These are phyloP conservation scores for Anser brachyrhynchus DNA, from an alignment of 2,113 vertebrate species.

Conservation along the genomic window DNA sequence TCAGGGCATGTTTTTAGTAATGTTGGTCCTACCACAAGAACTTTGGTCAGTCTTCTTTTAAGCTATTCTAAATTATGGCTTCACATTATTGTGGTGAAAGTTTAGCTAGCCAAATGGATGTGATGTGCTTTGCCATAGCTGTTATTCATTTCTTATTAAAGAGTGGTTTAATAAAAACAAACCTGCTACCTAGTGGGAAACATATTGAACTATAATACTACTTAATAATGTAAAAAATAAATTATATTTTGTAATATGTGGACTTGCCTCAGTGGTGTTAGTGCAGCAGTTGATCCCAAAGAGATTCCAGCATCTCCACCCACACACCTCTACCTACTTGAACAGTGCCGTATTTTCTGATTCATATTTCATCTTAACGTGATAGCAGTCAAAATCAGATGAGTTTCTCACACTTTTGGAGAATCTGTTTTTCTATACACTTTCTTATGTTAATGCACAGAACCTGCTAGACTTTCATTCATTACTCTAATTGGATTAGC, in stretches of 20 bases:
- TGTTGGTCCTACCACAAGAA: background rate
- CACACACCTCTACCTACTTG: background rate
- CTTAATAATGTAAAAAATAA: background rate
- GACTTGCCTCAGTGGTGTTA: background rate
- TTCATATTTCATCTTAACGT: background rate
- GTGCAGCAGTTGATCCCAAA: constrained; percentile 4
- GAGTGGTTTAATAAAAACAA: background rate
- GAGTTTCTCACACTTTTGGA: background rate
- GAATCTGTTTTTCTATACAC: background rate
- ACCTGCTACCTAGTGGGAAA: background rate
- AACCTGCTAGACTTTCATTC: background rate
- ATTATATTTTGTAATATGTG: background rate
- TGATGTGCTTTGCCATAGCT: background rate
- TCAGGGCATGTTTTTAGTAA: background rate
- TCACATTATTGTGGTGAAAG: background rate
- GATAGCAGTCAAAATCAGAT: background rate
- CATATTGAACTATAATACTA: background rate
- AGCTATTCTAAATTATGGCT: background rate
- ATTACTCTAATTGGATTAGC: background rate
- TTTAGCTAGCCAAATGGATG: background rate
- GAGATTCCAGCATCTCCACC: background rate
- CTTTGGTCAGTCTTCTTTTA: background rate
- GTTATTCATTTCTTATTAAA: background rate
- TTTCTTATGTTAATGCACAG: background rate
- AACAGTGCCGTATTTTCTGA: background rate